phyloP scores from a whole-genome alignment of 2,113 vertebrate genomes.

The Sula dactylatra region DNA sequence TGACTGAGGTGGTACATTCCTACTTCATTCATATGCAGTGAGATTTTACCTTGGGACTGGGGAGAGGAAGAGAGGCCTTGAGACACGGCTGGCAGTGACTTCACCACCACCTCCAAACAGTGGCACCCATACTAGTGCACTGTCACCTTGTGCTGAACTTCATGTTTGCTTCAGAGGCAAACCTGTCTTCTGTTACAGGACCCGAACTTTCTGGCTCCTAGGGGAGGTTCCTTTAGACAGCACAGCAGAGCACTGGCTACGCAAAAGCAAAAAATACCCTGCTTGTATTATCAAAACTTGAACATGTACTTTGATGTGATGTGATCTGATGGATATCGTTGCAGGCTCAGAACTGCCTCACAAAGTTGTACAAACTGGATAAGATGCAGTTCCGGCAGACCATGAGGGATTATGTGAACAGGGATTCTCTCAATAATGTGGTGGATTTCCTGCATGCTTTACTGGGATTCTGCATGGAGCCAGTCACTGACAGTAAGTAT shows the following conservation, averaged over 20 bases:
- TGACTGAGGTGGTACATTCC: neutral
- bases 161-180: neutral
- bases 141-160: neutral
- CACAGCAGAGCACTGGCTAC: neutral
- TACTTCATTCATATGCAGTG: neutral
- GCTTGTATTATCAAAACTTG: neutral
- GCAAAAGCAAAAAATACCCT: neutral
- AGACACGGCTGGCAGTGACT: neutral
- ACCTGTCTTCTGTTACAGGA: neutral
- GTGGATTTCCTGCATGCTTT: slow-evolving; percentile 99
- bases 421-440: slow-evolving; percentile 98
- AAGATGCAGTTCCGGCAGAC: slow-evolving; percentile 96
- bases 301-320: slow-evolving; percentile 19
- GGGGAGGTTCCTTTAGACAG: neutral
- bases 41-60: neutral
- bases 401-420: slow-evolving; percentile 97
- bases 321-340: slow-evolving; percentile 53
- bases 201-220: neutral
- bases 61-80: neutral
- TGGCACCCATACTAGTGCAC: neutral
- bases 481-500: slow-evolving; percentile 96
- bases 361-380: slow-evolving; percentile 94
- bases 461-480: slow-evolving; percentile 99
- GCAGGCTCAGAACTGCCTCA: slow-evolving; percentile 96
- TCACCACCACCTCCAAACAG: neutral